Conservation (phyloP, 2,797 vertebrate species). For the Darevskia mixta region DNA sequence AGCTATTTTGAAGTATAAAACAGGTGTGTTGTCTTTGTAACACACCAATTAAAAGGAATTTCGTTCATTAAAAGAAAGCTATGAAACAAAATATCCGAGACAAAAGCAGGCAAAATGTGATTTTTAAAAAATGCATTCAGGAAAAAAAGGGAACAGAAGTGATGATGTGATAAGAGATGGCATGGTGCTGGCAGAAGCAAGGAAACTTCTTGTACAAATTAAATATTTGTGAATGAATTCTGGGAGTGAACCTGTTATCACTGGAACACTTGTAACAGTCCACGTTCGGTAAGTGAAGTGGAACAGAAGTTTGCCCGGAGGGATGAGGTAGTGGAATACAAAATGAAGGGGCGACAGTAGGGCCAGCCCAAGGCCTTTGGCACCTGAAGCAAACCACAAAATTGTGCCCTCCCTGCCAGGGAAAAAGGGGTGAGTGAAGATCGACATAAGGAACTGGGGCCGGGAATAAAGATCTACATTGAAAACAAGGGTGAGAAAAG, state of each 20-base stretch:
- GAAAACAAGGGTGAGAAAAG: no score
- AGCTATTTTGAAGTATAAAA: conserved; percentile 69
- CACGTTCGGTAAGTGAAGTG: background rate
- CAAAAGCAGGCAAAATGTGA: conserved; percentile 39
- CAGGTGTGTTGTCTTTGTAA: conserved; percentile 63
- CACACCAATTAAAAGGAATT: conserved; percentile 43
- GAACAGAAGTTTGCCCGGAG: no score
- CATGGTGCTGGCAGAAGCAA: background rate
- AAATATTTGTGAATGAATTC: no score
- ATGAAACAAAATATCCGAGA: conserved; percentile 26
- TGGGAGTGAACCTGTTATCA: background rate
- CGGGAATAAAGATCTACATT: no score
- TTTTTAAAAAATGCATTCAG: conserved; percentile 56
- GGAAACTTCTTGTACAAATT: no score
- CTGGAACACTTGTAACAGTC: background rate
- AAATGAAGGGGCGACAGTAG: no score
- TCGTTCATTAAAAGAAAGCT: conserved; percentile 37
- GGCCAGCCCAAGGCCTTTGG: no score
- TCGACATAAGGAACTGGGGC: no score
- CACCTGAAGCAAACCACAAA: no score
- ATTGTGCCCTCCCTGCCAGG: no score
- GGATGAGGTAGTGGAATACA: no score
- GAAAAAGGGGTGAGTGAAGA: no score
- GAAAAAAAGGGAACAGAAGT: conserved; percentile 30
- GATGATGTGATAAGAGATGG: background rate